Evolutionary conservation across 2,888 invertebrate species (phyloP).

Genomic region (Cosmia pyralina): DNA sequence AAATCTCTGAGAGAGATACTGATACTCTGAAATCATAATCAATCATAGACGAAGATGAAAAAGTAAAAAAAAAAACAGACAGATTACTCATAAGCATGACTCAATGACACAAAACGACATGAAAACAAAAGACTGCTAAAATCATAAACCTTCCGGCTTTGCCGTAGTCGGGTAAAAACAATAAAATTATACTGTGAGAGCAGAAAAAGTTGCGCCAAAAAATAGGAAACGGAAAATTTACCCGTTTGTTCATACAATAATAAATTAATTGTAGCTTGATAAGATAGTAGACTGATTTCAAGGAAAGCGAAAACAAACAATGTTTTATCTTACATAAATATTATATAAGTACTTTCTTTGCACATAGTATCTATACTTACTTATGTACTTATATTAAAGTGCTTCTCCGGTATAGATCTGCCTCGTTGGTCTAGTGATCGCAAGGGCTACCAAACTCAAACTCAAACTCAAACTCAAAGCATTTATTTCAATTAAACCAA

Average conservation of each 20-base stretch:
- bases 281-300: slow-evolving; percentile 52
- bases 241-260: background rate
- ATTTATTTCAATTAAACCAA: too few relatives aligned
- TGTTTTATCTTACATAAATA: slow-evolving; percentile 44
- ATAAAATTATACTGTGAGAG: background rate
- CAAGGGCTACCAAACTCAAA: too few relatives aligned
- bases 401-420: too few relatives aligned
- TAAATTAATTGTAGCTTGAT: slow-evolving; percentile 37
- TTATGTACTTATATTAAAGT: too few relatives aligned
- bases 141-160: too few relatives aligned
- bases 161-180: too few relatives aligned
- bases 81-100: background rate
- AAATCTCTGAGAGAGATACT: background rate
- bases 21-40: background rate
- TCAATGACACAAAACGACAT: background rate
- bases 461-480: too few relatives aligned
- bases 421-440: too few relatives aligned
- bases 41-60: background rate
- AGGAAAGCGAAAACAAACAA: slow-evolving; percentile 50
- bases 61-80: background rate
- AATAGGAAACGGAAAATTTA: slow-evolving; percentile 14
- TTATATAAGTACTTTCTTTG: slow-evolving; percentile 26
- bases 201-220: background rate
- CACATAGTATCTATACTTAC: background rate
- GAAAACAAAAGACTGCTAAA: background rate